Evolutionary conservation across 1,140 invertebrate species (phyloP).

Genomic region (Drosophila baimaii): DNA sequence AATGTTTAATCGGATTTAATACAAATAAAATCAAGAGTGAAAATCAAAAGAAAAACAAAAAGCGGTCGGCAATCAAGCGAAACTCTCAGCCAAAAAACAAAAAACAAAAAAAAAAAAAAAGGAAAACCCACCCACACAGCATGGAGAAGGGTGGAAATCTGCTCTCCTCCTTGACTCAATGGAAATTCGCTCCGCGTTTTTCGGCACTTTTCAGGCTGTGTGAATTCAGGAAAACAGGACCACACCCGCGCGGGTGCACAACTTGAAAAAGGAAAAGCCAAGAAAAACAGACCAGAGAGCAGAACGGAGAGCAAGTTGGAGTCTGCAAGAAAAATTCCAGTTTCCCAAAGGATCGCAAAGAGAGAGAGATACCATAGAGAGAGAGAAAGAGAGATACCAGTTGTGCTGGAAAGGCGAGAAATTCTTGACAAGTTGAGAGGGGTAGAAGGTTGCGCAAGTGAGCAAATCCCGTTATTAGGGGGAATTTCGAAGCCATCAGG

Average conservation of each 20-base stretch:
- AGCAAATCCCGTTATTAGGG: constrained; percentile 50
- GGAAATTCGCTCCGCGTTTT: constrained; percentile 40
- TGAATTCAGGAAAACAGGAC: constrained; percentile 52
- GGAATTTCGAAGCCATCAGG: constrained; percentile 15
- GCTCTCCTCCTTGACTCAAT: not conserved
- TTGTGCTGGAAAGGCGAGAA: constrained; percentile 18
- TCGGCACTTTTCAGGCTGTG: constrained; percentile 28
- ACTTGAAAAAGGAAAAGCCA: constrained; percentile 49
- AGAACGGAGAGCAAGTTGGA: constrained; percentile 12
- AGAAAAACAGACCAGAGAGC: constrained; percentile 45
- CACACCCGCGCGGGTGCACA: constrained; percentile 71
- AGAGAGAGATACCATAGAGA: not conserved
- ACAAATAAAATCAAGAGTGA: constrained; percentile 13
- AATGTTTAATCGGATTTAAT: constrained; percentile 22
- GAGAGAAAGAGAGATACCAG: constrained; percentile 1
- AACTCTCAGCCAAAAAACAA: constrained; percentile 15
- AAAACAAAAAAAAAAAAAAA: not conserved
- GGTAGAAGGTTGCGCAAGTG: constrained; percentile 54
- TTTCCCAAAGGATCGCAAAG: constrained; percentile 45
- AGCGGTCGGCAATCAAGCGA: constrained; percentile 39
- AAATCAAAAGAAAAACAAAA: constrained; percentile 25
- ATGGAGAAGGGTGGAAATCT: constrained; percentile 7
- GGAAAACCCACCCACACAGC: not conserved
- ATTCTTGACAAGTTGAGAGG: constrained; percentile 7
- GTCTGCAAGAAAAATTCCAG: constrained; percentile 50